Evolutionary conservation across 2,797 vertebrate species (phyloP).

Genomic region (Distichodus sexfasciatus): DNA sequence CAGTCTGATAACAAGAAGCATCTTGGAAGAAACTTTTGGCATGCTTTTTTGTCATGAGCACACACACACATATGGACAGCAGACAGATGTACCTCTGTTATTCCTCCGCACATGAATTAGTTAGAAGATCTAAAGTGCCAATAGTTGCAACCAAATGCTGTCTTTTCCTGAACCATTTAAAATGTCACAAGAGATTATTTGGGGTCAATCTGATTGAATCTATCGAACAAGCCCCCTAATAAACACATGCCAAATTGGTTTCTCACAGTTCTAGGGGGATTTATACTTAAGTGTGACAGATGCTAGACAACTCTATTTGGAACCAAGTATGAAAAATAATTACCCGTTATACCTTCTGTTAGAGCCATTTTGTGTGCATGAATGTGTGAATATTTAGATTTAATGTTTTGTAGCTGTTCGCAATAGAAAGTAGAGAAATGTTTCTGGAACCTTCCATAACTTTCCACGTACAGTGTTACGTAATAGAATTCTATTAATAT

Average conservation of each 20-base stretch:
- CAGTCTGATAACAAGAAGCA: not conserved
- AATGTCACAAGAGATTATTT: not conserved
- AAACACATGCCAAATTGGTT: not conserved
- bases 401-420: too few species aligned
- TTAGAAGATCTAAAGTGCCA: not conserved
- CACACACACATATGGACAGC: conserved; percentile 7
- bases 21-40: not conserved
- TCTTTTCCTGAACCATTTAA: not conserved
- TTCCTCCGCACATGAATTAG: not conserved
- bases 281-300: not conserved
- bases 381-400: too few species aligned
- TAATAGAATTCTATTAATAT: too few species aligned
- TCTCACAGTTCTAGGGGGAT: not conserved
- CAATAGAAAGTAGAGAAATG: too few species aligned
- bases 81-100: not conserved
- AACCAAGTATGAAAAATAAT: not conserved
- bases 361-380: too few species aligned
- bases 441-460: too few species aligned
- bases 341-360: too few species aligned
- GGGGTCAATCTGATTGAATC: not conserved
- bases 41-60: not conserved
- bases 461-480: too few species aligned
- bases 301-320: conserved; percentile 2
- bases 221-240: not conserved
- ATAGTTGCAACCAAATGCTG: not conserved